A percentile compares a stretch with the other conserved stretches of the same genome.
phyloP scores from a whole-genome alignment of 1,140 invertebrate species.

The Hirudo medicinalis region DNA sequence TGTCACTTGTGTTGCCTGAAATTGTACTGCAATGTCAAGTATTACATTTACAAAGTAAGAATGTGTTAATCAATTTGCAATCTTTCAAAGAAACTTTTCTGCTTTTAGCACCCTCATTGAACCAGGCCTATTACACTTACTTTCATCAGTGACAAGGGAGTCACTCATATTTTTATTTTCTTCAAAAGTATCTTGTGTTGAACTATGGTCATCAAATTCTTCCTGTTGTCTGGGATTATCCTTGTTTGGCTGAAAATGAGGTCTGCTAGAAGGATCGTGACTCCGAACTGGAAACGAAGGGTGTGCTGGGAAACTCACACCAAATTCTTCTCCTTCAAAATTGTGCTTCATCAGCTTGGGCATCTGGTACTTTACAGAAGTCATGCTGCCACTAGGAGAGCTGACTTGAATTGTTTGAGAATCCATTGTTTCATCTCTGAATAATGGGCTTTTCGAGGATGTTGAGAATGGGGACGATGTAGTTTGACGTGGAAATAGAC shows the following conservation, averaged over 20 bases:
- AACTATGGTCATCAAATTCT: conserved; percentile 9
- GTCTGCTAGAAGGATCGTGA: background rate
- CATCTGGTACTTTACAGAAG: no score
- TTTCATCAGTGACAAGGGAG: conserved; percentile 12
- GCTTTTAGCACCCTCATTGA: background rate
- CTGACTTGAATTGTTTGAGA: no score
- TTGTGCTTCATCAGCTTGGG: background rate
- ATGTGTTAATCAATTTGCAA: background rate
- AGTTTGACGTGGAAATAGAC: no score
- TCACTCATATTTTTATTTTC: conserved; percentile 7
- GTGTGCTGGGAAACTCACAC: background rate
- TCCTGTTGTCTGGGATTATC: background rate
- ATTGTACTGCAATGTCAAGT: background rate
- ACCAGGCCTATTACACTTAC: background rate
- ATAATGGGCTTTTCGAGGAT: no score
- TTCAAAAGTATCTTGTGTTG: conserved; percentile 4
- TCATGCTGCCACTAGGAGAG: no score
- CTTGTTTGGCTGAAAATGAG: background rate
- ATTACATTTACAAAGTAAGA: background rate
- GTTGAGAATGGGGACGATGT: no score
- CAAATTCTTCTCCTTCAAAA: background rate
- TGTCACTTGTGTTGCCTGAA: conserved; percentile 10
- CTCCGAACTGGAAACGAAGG: background rate
- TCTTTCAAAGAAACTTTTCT: background rate
- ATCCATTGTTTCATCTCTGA: no score